Conservation (phyloP, 2,113 vertebrate genomes). For the Ceratotherium simum region DNA sequence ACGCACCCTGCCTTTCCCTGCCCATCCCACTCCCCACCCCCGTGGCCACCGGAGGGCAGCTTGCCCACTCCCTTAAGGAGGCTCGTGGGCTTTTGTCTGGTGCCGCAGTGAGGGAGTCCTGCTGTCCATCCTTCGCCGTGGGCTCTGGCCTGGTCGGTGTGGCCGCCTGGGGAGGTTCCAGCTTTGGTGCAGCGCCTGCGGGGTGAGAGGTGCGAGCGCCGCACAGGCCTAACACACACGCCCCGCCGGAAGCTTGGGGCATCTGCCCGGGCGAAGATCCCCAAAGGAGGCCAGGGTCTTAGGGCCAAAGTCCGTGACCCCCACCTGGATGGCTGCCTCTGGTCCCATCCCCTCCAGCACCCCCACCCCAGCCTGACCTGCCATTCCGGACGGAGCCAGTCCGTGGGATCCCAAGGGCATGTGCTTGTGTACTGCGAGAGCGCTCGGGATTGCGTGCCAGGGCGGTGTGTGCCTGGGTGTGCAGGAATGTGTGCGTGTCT, state of each 20-base stretch:
- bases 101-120: neutral
- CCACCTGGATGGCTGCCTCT: neutral
- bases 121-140: neutral
- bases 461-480: neutral
- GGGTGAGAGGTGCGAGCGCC: neutral
- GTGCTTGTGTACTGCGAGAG: neutral
- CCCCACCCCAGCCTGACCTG: neutral
- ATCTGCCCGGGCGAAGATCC: neutral
- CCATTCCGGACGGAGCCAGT: neutral
- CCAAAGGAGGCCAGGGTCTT: neutral
- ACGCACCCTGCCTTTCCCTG: neutral
- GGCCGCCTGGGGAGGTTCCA: neutral
- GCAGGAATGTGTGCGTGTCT: neutral
- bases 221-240: neutral
- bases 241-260: neutral
- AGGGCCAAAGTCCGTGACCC: neutral
- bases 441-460: neutral
- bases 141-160: neutral
- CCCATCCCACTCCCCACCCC: neutral
- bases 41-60: rapidly evolving
- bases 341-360: neutral
- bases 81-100: neutral
- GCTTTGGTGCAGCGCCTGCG: neutral
- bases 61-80: neutral
- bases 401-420: neutral